phyloP scores from a whole-genome alignment of 1,140 invertebrate species.

The Diorhabda sublineata region DNA sequence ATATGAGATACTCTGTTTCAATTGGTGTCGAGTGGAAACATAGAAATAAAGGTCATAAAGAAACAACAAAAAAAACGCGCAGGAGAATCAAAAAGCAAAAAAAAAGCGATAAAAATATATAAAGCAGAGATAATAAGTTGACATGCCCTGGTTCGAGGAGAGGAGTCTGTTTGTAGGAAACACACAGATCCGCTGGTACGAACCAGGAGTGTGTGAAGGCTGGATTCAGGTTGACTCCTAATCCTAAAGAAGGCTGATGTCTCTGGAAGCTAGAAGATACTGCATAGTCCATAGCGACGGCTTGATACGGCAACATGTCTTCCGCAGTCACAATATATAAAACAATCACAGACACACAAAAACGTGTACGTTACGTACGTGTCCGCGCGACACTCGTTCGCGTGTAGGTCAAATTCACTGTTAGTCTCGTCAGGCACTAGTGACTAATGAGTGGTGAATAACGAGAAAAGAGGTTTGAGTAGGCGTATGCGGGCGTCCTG shows the following conservation, averaged over 20 bases:
- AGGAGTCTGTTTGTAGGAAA: constrained; percentile 76
- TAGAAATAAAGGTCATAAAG: neutral
- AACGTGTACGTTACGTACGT: neutral
- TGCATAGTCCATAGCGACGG: constrained; percentile 84
- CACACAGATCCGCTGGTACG: constrained; percentile 86
- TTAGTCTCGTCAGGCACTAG: constrained; percentile 32
- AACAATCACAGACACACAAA: constrained; percentile 11
- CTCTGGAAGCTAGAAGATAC: constrained; percentile 66
- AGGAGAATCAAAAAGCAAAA: neutral
- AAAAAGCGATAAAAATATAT: constrained; percentile 23
- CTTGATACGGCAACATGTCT: constrained; percentile 79
- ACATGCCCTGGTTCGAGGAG: constrained; percentile 88
- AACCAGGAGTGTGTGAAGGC: constrained; percentile 87
- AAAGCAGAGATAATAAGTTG: constrained; percentile 49
- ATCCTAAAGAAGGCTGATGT: constrained; percentile 63
- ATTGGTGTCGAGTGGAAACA: no score
- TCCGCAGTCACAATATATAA: neutral
- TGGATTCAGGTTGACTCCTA: constrained; percentile 58
- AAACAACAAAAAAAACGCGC: neutral
- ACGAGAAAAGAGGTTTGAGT: constrained; percentile 24
- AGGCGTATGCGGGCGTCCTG: constrained; percentile 32
- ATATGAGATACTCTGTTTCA: no score
- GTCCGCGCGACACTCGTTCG: constrained; percentile 6
- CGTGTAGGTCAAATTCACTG: neutral
- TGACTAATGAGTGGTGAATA: constrained; percentile 40